These are phyloP conservation scores for Cygnus atratus DNA, from an alignment of 2,113 vertebrate genomes.

Conservation along the genomic window DNA sequence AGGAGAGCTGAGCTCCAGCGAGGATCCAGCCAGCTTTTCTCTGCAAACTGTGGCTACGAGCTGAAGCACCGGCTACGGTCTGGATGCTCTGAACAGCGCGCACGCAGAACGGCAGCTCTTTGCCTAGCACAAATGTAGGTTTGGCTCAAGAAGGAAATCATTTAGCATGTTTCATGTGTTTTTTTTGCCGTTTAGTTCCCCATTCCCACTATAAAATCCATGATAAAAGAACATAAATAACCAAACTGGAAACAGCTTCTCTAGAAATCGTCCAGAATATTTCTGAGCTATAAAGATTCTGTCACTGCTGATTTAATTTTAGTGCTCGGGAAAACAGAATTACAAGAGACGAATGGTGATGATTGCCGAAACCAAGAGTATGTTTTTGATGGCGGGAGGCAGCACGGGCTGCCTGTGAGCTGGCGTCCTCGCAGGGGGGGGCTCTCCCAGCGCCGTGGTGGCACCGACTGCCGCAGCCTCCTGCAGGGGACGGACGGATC, in stretches of 20 bases:
- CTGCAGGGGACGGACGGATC: neutral
- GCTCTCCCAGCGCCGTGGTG: neutral
- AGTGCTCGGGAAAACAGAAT: slow-evolving; percentile 41
- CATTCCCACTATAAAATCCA: slow-evolving; percentile 48
- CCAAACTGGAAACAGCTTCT: slow-evolving; percentile 50
- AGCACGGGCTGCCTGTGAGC: neutral
- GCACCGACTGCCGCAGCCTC: neutral
- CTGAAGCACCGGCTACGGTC: neutral
- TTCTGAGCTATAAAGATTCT: slow-evolving; percentile 53
- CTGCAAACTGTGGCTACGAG: neutral
- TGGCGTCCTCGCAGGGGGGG: neutral
- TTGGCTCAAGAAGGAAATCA: neutral
- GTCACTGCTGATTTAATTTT: slow-evolving; percentile 40
- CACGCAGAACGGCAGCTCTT: neutral
- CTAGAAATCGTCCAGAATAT: slow-evolving; percentile 35
- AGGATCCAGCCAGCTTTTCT: neutral
- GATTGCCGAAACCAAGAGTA: slow-evolving; percentile 23
- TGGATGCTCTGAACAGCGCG: neutral
- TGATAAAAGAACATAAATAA: slow-evolving; percentile 58
- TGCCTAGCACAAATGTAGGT: neutral
- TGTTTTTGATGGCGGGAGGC: slow-evolving; percentile 5
- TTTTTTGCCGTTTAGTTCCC: slow-evolving; percentile 23
- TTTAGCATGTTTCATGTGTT: slow-evolving; percentile 19
- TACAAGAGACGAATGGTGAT: slow-evolving; percentile 24
- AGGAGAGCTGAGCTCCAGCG: neutral